Base-by-base conservation (phyloP, 2,797 vertebrate species). In the Gobionotothen gibberifrons region DNA sequence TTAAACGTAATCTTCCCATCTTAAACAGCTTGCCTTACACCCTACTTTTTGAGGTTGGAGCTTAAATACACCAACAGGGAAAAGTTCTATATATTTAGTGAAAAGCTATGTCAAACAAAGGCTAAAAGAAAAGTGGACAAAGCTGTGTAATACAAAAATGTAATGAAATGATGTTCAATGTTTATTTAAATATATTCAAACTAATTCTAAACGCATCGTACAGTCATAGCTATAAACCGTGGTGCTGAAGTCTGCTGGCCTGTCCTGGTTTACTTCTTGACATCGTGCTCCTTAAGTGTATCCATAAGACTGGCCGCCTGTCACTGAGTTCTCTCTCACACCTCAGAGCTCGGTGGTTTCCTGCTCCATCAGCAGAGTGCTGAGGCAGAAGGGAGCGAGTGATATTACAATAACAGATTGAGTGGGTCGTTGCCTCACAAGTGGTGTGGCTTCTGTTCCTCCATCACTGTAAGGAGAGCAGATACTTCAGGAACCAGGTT, bases 321-420 rank as follows among this genome's bases (percentile, higher is more conserved):
- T 86, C 78, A 82, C 76, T 54, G 74, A 72, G 68, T 29, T 70
- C 75, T 69, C 56, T 74, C 78, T 78, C 47, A 53, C 76, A 64
- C 82, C 62, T n/a, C 75, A 84, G 80, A 90, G 87, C 82, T 56
- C 85, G 83, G 83, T 2, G 48, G 81, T 86, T 92, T 88, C 76
- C 84, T 89, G 76, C 85, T 87, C 79, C 81, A 85, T 88, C 88
- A 86, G 86, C 78, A 66, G 57, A 54, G 81, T 44, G 76, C 54
- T 36, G 61, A 83, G 62, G 85, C 76, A 67, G 69, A 74, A 40
- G 53, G 52, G 51, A 80, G 80, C 15, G 29, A 79, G 68, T 32
- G 72, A 79, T 84, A 87, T 89, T 87, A 75, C 57, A 89, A 91
- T 86, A 90, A 90, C 85, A 87, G 59, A 81, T 49, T 46, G 78